Conservation (phyloP, 2,888 invertebrate genomes). For the Cactoblastis cactorum region DNA sequence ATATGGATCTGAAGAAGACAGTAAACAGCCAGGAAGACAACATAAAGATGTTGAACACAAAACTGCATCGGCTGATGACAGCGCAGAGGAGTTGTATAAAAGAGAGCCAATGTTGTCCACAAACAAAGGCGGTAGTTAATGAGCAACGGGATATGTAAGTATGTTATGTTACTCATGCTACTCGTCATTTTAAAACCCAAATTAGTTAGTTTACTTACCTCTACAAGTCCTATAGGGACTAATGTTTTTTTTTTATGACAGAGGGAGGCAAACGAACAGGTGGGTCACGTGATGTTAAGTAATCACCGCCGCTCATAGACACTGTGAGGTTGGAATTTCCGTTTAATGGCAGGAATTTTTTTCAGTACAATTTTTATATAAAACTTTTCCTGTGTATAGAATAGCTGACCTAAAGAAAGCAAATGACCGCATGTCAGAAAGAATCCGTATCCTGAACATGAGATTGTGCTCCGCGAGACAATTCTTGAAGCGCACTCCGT, state of each 20-base stretch:
- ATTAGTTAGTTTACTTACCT: too few relatives aligned
- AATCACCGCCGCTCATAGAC: too few relatives aligned
- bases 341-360: too few relatives aligned
- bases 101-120: constrained; percentile 42
- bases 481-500: constrained; percentile 42
- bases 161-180: neutral
- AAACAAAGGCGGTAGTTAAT: constrained; percentile 38
- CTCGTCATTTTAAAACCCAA: too few relatives aligned
- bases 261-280: too few relatives aligned
- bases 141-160: constrained; percentile 54
- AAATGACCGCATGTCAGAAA: constrained; percentile 51
- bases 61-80: constrained; percentile 45
- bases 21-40: constrained; percentile 80
- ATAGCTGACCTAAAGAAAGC: constrained; percentile 46
- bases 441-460: constrained; percentile 50
- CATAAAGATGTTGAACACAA: constrained; percentile 48
- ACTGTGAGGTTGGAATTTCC: too few relatives aligned
- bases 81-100: constrained; percentile 34
- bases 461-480: constrained; percentile 60
- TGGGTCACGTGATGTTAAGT: too few relatives aligned
- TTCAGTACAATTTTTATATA: too few relatives aligned
- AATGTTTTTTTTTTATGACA: too few relatives aligned
- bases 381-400: constrained; percentile 31
- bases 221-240: too few relatives aligned
- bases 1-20: constrained; percentile 80